Evolutionary conservation across 2,888 invertebrate species (phyloP).

Genomic region (Brachyptera risi): DNA sequence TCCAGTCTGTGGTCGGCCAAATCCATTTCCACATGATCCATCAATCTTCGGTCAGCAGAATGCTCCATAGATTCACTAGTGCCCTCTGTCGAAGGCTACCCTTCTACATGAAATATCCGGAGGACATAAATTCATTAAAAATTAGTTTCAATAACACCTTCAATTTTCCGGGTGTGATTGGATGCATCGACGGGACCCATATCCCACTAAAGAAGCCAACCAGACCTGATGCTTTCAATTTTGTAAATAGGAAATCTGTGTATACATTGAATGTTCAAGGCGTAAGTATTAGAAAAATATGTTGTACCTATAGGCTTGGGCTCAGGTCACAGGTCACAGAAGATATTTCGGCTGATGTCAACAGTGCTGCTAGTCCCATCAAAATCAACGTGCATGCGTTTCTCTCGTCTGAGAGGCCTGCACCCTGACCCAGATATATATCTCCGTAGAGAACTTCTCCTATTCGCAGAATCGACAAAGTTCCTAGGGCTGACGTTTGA

Average conservation of each 20-base stretch:
- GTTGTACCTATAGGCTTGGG: neutral
- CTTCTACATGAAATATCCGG: neutral
- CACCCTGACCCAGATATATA: too few relatives aligned
- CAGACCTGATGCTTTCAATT: neutral
- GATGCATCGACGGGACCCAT: conserved; percentile 23
- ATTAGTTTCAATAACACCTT: neutral
- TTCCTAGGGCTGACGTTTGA: too few relatives aligned
- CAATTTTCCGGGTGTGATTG: conserved; percentile 24
- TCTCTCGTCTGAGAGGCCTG: too few relatives aligned
- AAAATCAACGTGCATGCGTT: too few relatives aligned
- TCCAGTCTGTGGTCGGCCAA: neutral
- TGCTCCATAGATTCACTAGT: neutral
- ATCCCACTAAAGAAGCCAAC: conserved; percentile 10
- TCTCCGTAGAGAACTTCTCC: too few relatives aligned
- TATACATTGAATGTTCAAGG: neutral
- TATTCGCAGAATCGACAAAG: too few relatives aligned
- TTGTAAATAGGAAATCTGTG: neutral
- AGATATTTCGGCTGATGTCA: too few relatives aligned
- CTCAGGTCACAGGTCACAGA: too few relatives aligned
- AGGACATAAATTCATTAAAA: neutral
- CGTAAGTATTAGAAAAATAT: neutral
- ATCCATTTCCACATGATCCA: neutral
- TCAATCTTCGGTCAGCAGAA: neutral
- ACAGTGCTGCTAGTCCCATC: too few relatives aligned
- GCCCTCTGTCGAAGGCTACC: neutral